Base-by-base conservation (phyloP, 2,113 vertebrate genomes). In the pig (Sus scrofa) region DNA sequence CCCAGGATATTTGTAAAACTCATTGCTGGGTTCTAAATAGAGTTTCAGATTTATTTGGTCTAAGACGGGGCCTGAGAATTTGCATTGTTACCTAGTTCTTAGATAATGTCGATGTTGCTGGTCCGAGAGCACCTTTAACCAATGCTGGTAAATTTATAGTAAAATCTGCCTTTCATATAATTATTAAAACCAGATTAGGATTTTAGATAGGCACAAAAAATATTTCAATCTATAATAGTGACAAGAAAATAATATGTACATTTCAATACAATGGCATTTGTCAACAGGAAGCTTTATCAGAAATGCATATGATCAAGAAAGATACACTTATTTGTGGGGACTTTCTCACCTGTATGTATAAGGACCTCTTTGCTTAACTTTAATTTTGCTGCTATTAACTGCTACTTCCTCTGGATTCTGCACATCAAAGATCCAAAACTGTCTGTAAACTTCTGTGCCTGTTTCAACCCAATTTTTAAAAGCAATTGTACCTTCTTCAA, bases 361-460 rank as follows among this genome's bases (percentile, higher is more conserved):
- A 3, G 99, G 99, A 79, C 99, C 99, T 97, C 88, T 99, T 97
- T 99, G 99, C 78, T 95, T 58, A 6, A 99, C 94, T 65, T 97
- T 92, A 75, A 99, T 99, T 27, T 12, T 97, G 37, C 96, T 96
- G 10, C 99, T 99, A 0, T 98, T 9, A 0, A 91, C 0, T 2
- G 98, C 1, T 5, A 99, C 98, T 0, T 99, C 99, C 6, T 88
- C 1, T 50, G 99, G 98, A 95, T 99, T 99, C 92, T 97, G 95
- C 27, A 99, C 99, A 1, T 99, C 83, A 94, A 99, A 99, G 50
- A 99, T 81, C 99, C 99, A 99, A 98, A 99, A 99, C 96, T 99
- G 98, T 68, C 99, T 99, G 97, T 99, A 99, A 84, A 99, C 98
- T 0, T 86, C 1, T 20, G 93, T 98, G 84, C 99, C 99, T 16